Evolutionary conservation across 2,888 invertebrate genomes (phyloP), one percentile per base, ranked within the genome.

Genomic region (Stenodema calcarata): DNA sequence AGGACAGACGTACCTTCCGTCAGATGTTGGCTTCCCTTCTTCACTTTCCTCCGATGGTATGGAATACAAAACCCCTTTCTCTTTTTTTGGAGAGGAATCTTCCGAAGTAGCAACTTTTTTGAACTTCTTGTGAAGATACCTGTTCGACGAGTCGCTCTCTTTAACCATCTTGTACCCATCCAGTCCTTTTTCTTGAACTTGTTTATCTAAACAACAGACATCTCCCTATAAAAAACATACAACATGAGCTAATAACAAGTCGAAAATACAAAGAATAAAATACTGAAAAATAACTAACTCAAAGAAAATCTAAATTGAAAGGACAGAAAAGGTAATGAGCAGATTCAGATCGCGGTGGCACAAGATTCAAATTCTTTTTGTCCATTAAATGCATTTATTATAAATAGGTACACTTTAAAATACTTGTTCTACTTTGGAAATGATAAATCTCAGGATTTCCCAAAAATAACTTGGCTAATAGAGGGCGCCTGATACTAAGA

Each of bases 51-150:
- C 83, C 35, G 86, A 86, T 18, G 84, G 84, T 4, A 87, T 82
- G 27, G 86, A 41, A 28, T 27, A 73, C 35, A 86, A 18, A 76
- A 86, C 54, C 14, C 69, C 73, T 75, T 80, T 73, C 44, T 85
- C 88, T 69, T 81, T 86, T 81, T 88, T 89, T n/a, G 89, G 86
- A 0, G 88, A 87, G 28, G 87, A 78, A n/a, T 88, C 88, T 35
- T 88, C 87, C 87, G 88, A 78, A 62, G 89, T 89, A 0, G 90
- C 96, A 93, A 96, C 94, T 92, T 97, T 96, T 92, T 97, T 97
- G 92, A 97, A 97, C 92, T 97, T 97, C 92, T 97, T 97, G 92
- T 97, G 97, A 91, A 96, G 93, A 93, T 97, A 97, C 91, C 95
- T 95, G 90, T 91, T 91, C 70, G 69, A 47, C 73, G 82, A 83